Evolutionary conservation across 2,888 invertebrate genomes (phyloP).

Genomic region (Ellobium chinense): DNA sequence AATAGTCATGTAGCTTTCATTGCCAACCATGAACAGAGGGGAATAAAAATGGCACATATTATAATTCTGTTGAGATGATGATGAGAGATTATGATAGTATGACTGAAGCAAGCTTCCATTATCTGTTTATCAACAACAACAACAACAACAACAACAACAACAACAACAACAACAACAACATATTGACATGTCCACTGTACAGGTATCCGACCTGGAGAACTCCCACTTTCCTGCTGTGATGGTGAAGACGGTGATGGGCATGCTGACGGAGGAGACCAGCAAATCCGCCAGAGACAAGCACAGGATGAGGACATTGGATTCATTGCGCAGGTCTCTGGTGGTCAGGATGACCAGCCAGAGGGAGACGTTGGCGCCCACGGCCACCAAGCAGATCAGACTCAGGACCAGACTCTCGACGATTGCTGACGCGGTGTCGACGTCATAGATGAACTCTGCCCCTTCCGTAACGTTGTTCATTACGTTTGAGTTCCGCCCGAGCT

Average conservation of each 20-base stretch:
- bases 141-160: too few species aligned
- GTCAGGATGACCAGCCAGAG: slow-evolving; percentile 65
- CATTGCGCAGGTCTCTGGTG: slow-evolving; percentile 54
- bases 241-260: slow-evolving; percentile 68
- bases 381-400: slow-evolving; percentile 52
- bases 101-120: too few species aligned
- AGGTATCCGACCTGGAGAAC: slow-evolving; percentile 49
- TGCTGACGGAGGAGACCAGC: slow-evolving; percentile 68
- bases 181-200: slow-evolving; percentile 47
- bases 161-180: too few species aligned
- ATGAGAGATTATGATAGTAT: too few species aligned
- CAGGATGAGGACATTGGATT: slow-evolving; percentile 64
- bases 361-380: slow-evolving; percentile 61
- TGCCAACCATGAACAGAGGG: too few species aligned
- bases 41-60: too few species aligned
- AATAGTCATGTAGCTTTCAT: too few species aligned
- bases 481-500: too few species aligned
- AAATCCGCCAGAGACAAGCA: slow-evolving; percentile 69
- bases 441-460: not conserved
- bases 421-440: slow-evolving; percentile 1
- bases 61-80: too few species aligned
- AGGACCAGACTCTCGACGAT: slow-evolving; percentile 49
- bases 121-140: too few species aligned
- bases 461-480: not conserved
- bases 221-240: slow-evolving; percentile 56